Base-by-base conservation (phyloP, 2,888 invertebrate genomes). In the Chromoteleia sp. region DNA sequence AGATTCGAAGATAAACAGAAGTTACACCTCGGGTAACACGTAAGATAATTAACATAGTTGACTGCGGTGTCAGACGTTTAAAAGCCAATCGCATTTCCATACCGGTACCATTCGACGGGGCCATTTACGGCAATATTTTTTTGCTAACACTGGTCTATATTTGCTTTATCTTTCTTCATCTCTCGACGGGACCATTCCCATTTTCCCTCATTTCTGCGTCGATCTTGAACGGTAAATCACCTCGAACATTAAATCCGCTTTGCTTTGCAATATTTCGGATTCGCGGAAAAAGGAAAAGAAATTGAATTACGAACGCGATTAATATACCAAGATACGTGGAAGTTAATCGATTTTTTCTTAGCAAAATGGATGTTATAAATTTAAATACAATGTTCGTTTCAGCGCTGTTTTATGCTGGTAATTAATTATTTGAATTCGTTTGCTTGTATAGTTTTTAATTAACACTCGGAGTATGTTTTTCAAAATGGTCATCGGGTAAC, bases 1-100 rank as follows among this genome's bases (percentile, higher is more conserved):
- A 87, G 89, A 90, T 90, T 86, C 80, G 87, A 85, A 88, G 90
- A 90, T 90, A 90, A 90, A 90, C 89, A 87, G 88, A 89, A 89
- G 89, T 89, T 90, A 90, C 90, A 89, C 89, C 89, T 89, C 86
- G 84, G 84, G 87, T 88, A 88, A 89, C 89, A 89, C 88, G 88
- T 86, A 86, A 78, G 85, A 85, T 83, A 89, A 89, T 90, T 89
- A 90, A 89, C 89, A 89, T 89, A 88, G 87, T 85, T 87, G 86
- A 84, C 83, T 85, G 84, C 86, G 85, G 84, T 70, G 81, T 87
- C 86, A 85, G 87, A 88, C 87, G 85, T 88, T 88, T 88, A 88
- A 88, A 88, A 86, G 86, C 86, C 86, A 86, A 88, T 89, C 88
- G 87, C 87, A 90, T 90, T 90, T 90, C 90, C 90, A 90, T 90